A percentile compares a stretch with the other conserved stretches of the same genome.
phyloP scores from a whole-genome alignment of 2,113 vertebrate genomes.

The Microcebus murinus region DNA sequence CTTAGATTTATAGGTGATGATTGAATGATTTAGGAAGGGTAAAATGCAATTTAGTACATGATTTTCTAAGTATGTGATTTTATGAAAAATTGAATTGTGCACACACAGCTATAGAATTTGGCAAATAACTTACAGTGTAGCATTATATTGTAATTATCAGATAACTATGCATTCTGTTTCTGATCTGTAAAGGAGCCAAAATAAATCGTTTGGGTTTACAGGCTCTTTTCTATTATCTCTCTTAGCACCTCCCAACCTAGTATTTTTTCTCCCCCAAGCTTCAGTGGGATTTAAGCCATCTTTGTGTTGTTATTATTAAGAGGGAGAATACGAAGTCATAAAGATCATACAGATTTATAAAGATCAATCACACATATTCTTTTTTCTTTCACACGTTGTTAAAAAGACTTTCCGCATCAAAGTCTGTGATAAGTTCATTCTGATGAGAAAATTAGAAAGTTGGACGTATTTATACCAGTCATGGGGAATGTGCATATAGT shows the following conservation, averaged over 20 bases:
- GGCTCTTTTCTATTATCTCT: background rate
- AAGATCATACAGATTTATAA: constrained; percentile 30
- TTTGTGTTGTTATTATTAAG: background rate
- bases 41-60: constrained; percentile 9
- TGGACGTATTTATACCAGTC: constrained; percentile 73
- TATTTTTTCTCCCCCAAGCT: background rate
- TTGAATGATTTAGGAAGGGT: background rate
- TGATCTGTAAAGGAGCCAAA: background rate
- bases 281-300: background rate
- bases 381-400: background rate
- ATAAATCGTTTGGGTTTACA: background rate
- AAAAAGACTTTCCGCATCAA: constrained; percentile 35
- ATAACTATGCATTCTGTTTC: background rate
- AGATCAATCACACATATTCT: background rate
- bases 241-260: background rate
- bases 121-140: background rate
- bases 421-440: constrained; percentile 27
- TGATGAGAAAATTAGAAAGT: constrained; percentile 72
- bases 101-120: background rate
- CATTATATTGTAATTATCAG: background rate
- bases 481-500: constrained; percentile 44
- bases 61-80: background rate
- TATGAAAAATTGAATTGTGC: background rate
- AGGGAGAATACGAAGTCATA: background rate
- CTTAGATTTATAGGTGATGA: background rate